Evolutionary conservation across 2,888 invertebrate species (phyloP).

Genomic region (Phengaris alcon): DNA sequence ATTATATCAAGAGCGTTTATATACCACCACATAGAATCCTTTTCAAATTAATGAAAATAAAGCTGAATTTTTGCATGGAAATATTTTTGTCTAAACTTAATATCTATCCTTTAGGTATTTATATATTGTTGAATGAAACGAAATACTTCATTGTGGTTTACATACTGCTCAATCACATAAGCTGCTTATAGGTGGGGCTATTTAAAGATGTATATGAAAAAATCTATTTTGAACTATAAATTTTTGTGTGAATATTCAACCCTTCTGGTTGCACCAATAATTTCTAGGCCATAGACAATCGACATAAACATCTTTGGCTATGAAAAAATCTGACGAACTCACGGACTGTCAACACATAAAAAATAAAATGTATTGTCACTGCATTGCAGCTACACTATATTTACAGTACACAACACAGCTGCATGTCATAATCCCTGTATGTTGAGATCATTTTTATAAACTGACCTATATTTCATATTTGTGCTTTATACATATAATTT

Average conservation of each 20-base stretch:
- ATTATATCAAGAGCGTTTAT: slow-evolving; percentile 2
- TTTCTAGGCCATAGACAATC: slow-evolving; percentile 2
- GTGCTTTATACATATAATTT: slow-evolving; percentile 30
- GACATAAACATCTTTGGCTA: neutral
- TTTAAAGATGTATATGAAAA: neutral
- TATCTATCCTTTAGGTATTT: neutral
- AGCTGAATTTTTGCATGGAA: neutral
- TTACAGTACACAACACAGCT: slow-evolving; percentile 26
- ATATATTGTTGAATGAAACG: neutral
- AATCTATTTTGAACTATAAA: neutral
- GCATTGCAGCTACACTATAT: slow-evolving; percentile 53
- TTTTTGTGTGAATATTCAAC: neutral
- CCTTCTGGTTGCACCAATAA: neutral
- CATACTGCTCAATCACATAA: neutral
- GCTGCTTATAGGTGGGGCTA: neutral
- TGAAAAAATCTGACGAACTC: slow-evolving; percentile 40
- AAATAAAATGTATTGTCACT: slow-evolving; percentile 50
- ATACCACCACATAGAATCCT: neutral
- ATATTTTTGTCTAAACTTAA: neutral
- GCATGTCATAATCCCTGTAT: slow-evolving; percentile 6
- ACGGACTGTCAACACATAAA: slow-evolving; percentile 45
- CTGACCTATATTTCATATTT: slow-evolving; percentile 32
- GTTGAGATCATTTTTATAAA: slow-evolving; percentile 33
- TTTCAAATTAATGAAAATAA: neutral
- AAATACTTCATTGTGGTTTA: no score